Conservation (phyloP, 2,113 vertebrate genomes). For the Oncorhynchus gorbuscha region DNA sequence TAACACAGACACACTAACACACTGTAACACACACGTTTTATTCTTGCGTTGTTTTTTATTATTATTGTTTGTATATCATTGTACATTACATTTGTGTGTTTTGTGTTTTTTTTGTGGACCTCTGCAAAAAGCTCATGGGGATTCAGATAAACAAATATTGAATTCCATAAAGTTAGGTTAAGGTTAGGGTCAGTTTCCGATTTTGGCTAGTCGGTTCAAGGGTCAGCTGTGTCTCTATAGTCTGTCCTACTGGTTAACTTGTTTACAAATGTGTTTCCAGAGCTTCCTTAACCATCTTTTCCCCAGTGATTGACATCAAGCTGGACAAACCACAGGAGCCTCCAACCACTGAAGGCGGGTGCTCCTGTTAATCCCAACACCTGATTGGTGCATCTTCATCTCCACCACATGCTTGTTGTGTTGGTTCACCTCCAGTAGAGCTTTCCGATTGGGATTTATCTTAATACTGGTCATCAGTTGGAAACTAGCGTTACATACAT, state of each 20-base stretch:
- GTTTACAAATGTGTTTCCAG: background rate
- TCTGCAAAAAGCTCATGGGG: too few species aligned
- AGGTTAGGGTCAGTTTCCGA: too few species aligned
- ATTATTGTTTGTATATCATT: too few species aligned
- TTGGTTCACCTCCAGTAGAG: conserved; percentile 82
- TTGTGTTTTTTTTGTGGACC: too few species aligned
- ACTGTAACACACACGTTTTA: background rate
- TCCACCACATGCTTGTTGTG: conserved; percentile 82
- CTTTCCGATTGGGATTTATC: conserved; percentile 76
- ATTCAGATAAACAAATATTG: too few species aligned
- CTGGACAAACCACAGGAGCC: conserved; percentile 89
- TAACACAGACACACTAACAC: too few species aligned
- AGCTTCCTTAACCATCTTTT: conserved; percentile 71
- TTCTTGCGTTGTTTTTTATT: background rate
- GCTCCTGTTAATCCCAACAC: conserved; percentile 84
- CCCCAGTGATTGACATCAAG: conserved; percentile 91
- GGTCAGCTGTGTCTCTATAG: too few species aligned
- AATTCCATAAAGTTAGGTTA: too few species aligned
- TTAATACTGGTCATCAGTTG: conserved; percentile 58
- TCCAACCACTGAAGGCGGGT: conserved; percentile 82
- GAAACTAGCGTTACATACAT: conserved; percentile 74
- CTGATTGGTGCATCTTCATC: conserved; percentile 54
- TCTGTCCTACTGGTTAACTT: background rate
- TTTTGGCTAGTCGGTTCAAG: too few species aligned
- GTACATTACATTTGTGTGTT: too few species aligned